Conservation (phyloP, 2,888 invertebrate species). For the Beris chalybata region DNA sequence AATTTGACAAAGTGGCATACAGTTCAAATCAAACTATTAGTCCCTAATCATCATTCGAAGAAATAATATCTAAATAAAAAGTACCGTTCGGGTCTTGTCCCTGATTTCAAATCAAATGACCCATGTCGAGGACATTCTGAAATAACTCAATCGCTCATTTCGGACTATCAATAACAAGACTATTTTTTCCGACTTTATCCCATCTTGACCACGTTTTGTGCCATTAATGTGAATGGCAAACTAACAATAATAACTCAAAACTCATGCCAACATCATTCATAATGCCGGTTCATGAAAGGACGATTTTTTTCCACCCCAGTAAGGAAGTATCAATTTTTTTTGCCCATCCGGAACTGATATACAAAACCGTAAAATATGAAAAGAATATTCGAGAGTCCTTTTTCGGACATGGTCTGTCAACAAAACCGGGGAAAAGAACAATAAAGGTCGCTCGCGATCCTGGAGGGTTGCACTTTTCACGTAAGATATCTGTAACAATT, state of each 20-base stretch:
- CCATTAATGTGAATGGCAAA: neutral
- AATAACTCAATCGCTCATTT: slow-evolving; percentile 23
- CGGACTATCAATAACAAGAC: slow-evolving; percentile 25
- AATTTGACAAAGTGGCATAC: too few relatives aligned
- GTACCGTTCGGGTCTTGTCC: too few relatives aligned
- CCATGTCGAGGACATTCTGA: neutral
- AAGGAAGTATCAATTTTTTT: slow-evolving; percentile 10
- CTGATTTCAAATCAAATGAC: too few relatives aligned
- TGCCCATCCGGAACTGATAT: slow-evolving; percentile 27
- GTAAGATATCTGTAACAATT: neutral
- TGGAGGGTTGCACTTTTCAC: slow-evolving; percentile 6
- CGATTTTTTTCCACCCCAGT: slow-evolving; percentile 24
- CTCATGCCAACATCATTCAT: slow-evolving; percentile 30
- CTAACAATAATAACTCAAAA: slow-evolving; percentile 24
- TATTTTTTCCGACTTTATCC: slow-evolving; percentile 17
- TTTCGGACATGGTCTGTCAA: slow-evolving; percentile 21
- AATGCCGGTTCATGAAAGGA: slow-evolving; percentile 23
- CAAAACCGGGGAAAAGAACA: slow-evolving; percentile 20
- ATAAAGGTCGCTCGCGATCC: slow-evolving; percentile 7
- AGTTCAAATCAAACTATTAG: too few relatives aligned
- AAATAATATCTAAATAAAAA: too few relatives aligned
- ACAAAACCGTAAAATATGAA: slow-evolving; percentile 31
- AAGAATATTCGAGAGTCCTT: slow-evolving; percentile 26
- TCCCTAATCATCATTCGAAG: too few relatives aligned
- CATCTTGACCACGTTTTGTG: slow-evolving; percentile 24